phyloP scores from a whole-genome alignment of 2,888 invertebrate species.

The Harmothoe impar region DNA sequence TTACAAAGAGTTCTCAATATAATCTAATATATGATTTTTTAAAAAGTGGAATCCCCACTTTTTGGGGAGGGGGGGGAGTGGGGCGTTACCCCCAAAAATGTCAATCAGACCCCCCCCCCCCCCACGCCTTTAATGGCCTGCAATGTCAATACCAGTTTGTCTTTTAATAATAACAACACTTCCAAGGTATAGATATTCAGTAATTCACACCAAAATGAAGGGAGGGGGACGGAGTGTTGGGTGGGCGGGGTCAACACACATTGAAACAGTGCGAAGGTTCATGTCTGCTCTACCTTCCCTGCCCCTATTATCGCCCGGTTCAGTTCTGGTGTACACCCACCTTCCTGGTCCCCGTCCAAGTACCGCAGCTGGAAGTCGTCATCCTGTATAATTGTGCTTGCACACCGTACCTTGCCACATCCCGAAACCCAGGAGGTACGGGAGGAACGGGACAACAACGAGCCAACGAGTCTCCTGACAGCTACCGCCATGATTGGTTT shows the following conservation, averaged over 20 bases:
- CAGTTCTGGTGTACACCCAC: constrained; percentile 55
- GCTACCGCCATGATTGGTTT: not conserved
- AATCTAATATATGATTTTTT: no score
- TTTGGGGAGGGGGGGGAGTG: no score
- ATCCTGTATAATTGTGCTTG: constrained; percentile 55
- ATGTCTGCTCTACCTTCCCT: not conserved
- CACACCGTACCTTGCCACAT: not conserved
- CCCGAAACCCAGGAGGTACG: not conserved
- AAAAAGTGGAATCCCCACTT: no score
- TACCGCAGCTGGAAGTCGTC: constrained; percentile 69
- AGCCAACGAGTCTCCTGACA: not conserved
- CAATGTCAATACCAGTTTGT: not conserved
- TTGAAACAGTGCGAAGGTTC: not conserved
- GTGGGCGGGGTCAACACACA: no score
- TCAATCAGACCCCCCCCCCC: no score
- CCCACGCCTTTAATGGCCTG: no score
- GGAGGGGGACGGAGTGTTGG: no score
- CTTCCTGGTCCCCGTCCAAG: constrained; percentile 68
- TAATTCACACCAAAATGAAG: no score
- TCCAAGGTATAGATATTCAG: no score
- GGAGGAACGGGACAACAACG: not conserved
- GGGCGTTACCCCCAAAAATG: no score
- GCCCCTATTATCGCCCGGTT: not conserved
- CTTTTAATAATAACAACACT: no score
- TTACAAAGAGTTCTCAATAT: no score